Evolutionary conservation across 2,888 invertebrate genomes (phyloP).

Genomic region (Pelosia muscerda): DNA sequence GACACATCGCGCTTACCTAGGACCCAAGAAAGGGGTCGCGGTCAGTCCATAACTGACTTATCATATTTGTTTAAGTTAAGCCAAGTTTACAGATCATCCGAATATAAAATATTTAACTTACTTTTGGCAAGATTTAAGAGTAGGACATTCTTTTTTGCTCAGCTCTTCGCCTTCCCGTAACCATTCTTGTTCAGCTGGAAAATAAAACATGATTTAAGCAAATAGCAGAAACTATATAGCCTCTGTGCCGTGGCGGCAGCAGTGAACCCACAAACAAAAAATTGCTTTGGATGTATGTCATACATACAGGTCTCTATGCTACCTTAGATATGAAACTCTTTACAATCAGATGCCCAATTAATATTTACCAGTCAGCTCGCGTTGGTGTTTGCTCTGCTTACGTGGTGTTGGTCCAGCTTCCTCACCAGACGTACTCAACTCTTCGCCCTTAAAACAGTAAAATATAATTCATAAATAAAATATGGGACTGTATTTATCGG

Average conservation of each 20-base stretch:
- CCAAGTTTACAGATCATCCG: neutral
- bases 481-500: neutral
- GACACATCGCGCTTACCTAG: too few relatives aligned
- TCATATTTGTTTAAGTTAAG: neutral
- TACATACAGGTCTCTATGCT: too few relatives aligned
- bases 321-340: too few relatives aligned
- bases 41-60: too few relatives aligned
- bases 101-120: constrained; percentile 48
- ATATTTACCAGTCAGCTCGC: constrained; percentile 76
- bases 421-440: constrained; percentile 83
- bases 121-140: constrained; percentile 83
- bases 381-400: constrained; percentile 87
- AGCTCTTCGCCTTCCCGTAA: constrained; percentile 82
- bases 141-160: constrained; percentile 77
- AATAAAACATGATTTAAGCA: neutral
- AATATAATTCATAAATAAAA: too few relatives aligned
- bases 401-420: constrained; percentile 88
- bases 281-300: too few relatives aligned
- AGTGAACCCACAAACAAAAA: neutral
- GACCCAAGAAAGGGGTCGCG: too few relatives aligned
- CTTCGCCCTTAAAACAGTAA: constrained; percentile 87
- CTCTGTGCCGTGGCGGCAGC: too few relatives aligned
- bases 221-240: neutral
- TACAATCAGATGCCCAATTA: neutral
- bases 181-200: constrained; percentile 83